These are phyloP conservation scores for Scortum barcoo DNA, from an alignment of 2,113 vertebrate species.

Conservation along the genomic window DNA sequence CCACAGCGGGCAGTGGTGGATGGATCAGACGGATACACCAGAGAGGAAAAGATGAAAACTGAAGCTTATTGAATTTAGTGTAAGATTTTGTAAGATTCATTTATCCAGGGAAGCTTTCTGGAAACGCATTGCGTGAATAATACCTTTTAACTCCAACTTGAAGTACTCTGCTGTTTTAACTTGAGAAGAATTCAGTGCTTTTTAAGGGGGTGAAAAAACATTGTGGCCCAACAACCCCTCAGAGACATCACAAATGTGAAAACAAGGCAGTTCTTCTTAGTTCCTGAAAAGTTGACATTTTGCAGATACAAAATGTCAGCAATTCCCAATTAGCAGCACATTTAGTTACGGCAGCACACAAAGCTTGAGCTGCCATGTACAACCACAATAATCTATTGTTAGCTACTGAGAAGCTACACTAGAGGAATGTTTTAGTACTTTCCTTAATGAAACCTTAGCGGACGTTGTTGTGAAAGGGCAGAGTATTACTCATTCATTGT, in stretches of 20 bases:
- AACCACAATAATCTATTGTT: constrained; percentile 23
- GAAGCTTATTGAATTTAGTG: constrained; percentile 36
- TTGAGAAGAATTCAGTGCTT: background rate
- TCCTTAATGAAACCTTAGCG: constrained; percentile 40
- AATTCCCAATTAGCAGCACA: constrained; percentile 50
- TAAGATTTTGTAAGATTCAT: background rate
- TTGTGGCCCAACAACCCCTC: background rate
- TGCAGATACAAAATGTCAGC: constrained; percentile 48
- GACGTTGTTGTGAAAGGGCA: constrained; percentile 37
- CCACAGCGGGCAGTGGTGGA: constrained; percentile 31
- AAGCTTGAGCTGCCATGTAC: constrained; percentile 19
- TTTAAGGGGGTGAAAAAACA: constrained; percentile 1
- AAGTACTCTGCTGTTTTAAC: background rate
- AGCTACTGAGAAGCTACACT: constrained; percentile 20
- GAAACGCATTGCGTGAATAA: background rate
- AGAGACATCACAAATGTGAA: constrained; percentile 19
- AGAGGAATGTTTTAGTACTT: constrained; percentile 21
- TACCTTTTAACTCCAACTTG: background rate
- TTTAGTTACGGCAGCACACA: constrained; percentile 37
- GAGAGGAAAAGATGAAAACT: constrained; percentile 12
- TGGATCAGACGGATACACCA: constrained; percentile 46
- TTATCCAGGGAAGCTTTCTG: background rate
- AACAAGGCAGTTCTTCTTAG: background rate
- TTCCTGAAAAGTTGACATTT: constrained; percentile 40
- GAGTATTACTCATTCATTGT: constrained; percentile 18